Base-by-base conservation (phyloP, 2,888 invertebrate genomes). In the Drosophila borealis region DNA sequence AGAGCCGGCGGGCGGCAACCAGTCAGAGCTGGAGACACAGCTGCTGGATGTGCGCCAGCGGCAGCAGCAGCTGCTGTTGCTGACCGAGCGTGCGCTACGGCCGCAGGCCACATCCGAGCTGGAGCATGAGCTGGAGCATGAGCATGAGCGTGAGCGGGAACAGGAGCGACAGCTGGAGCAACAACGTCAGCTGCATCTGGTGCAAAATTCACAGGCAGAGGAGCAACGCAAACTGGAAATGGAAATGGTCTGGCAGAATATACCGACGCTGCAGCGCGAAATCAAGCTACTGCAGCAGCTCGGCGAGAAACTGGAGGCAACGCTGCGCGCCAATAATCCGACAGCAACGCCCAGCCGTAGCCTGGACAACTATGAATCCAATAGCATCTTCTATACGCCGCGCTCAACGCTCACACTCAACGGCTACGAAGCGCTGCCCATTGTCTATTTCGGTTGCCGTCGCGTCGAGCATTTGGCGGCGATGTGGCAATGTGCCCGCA, bases 201-300 rank as follows among this genome's bases (percentile, higher is more conserved):
- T 29, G 8, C 8, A 29, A 29, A 29, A 29, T 29, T 2, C 8
- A 29, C 29, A 29, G 29, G 29, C 8, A 29, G 29, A 37, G 9
- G 11, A 37, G 34, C 50, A 61, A 17, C 42, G 61, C 2, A 70
- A 72, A 3, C 61, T 65, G 10, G 79, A 88, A n/a, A 72, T 91
- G 2, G 88, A 91, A 21, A 59, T 82, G 9, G 80, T 90, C 3
- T 89, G 85, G 53, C 84, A 90, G 68, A 92, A 88, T 48, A 80
- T 91, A 11, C 88, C 91, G 0, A 76, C 88, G 0, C 51, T 91
- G 44, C 89, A 91, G 48, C 88, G 81, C 0, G 91, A 91, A 67
- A 91, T 91, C 13, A 61, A 72, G 11, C 69, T 89, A 42, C 64
- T 91, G 17, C 86, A 80, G 37, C 74, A 85, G 13, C 60, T 91